These are phyloP conservation scores for Lutjanus campechanus DNA, from an alignment of 2,797 vertebrate genomes.

Conservation along the genomic window DNA sequence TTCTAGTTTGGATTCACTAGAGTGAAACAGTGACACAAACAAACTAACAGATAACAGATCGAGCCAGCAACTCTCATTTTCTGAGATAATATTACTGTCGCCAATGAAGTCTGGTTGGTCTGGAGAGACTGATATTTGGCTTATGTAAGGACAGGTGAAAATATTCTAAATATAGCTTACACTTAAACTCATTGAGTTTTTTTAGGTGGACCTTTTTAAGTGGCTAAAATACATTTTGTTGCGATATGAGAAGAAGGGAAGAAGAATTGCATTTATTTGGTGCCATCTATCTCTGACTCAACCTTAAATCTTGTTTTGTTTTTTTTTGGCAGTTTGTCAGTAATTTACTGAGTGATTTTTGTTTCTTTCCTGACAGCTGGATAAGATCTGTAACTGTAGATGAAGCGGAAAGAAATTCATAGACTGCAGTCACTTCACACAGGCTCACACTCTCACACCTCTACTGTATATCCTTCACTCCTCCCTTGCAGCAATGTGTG, in stretches of 20 bases:
- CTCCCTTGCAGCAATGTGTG: constrained; percentile 2
- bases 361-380: not conserved
- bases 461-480: not conserved
- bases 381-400: not conserved
- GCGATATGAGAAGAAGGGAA: too few relatives aligned
- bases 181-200: too few relatives aligned
- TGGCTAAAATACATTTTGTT: not conserved
- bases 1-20: too few relatives aligned
- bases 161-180: too few relatives aligned
- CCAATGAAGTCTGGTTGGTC: too few relatives aligned
- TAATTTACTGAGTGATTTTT: not conserved
- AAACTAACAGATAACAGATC: too few relatives aligned
- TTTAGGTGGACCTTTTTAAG: too few relatives aligned
- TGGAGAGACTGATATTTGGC: too few relatives aligned
- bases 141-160: too few relatives aligned
- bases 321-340: not conserved
- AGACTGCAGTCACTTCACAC: not conserved
- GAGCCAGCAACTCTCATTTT: too few relatives aligned
- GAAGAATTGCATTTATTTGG: not conserved
- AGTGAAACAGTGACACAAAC: too few relatives aligned
- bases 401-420: not conserved
- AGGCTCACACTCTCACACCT: not conserved
- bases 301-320: not conserved
- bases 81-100: too few relatives aligned
- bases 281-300: not conserved